These are phyloP conservation scores for Drosophila lacertosa DNA, from an alignment of 1,140 invertebrate species.

Conservation along the genomic window DNA sequence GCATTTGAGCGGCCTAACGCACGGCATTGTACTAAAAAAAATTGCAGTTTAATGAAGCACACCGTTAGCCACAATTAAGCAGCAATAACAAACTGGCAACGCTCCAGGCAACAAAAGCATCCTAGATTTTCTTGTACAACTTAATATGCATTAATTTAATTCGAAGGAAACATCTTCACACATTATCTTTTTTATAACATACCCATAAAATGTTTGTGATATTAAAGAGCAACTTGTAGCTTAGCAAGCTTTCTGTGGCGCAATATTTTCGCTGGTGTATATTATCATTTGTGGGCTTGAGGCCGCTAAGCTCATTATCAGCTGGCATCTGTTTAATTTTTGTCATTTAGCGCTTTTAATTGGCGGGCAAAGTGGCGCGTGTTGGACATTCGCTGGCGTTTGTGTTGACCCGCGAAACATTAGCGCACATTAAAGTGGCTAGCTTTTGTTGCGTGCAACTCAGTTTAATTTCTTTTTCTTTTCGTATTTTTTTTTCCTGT, in stretches of 20 bases:
- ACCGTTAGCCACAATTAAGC: slow-evolving; percentile 69
- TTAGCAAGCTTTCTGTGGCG: neutral
- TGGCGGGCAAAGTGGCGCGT: slow-evolving; percentile 36
- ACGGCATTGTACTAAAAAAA: slow-evolving; percentile 46
- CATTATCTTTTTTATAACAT: no score
- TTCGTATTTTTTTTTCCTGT: neutral
- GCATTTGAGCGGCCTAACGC: slow-evolving; percentile 64
- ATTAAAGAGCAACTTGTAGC: neutral
- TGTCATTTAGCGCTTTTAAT: slow-evolving; percentile 43
- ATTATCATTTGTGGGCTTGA: neutral
- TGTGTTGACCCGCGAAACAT: slow-evolving; percentile 21
- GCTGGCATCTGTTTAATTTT: slow-evolving; percentile 32
- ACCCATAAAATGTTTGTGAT: neutral
- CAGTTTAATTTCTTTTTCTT: neutral
- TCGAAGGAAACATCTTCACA: no score
- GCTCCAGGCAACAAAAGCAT: slow-evolving; percentile 28
- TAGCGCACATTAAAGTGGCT: slow-evolving; percentile 26
- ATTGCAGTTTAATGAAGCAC: slow-evolving; percentile 79
- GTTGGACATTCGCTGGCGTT: slow-evolving; percentile 47
- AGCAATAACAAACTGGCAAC: slow-evolving; percentile 48
- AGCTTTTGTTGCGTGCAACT: no score
- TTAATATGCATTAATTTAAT: no score
- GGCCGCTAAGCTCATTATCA: slow-evolving; percentile 15
- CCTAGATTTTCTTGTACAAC: slow-evolving; percentile 5
- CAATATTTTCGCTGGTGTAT: neutral